phyloP scores from a whole-genome alignment of 2,113 vertebrate genomes.

The Catharus fuscescens region DNA sequence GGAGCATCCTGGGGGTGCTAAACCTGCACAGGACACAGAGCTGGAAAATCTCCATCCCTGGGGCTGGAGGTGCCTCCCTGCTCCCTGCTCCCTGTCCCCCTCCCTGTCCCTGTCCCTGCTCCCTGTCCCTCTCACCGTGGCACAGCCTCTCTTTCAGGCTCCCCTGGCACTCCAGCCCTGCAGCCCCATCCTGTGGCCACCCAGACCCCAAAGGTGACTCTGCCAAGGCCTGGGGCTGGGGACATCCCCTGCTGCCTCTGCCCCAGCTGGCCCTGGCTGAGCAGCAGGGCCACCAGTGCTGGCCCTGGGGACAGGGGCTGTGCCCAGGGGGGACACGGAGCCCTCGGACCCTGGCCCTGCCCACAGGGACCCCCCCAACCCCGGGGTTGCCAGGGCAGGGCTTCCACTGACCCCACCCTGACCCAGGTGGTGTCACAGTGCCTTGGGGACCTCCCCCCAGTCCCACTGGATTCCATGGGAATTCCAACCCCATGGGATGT shows the following conservation, averaged over 20 bases:
- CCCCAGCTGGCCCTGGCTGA: too few relatives aligned
- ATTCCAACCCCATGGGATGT: not conserved
- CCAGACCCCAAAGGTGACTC: not conserved
- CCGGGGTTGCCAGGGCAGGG: not conserved
- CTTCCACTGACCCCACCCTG: too few relatives aligned
- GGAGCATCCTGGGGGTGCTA: not conserved
- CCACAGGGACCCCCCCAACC: not conserved
- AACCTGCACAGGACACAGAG: not conserved
- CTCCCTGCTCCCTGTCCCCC: not conserved
- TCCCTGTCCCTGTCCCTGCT: not conserved
- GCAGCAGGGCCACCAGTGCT: too few relatives aligned
- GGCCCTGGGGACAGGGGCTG: not conserved
- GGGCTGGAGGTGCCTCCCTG: not conserved
- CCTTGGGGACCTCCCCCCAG: not conserved
- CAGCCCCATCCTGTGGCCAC: not conserved
- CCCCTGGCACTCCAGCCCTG: not conserved
- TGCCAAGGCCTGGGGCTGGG: not conserved
- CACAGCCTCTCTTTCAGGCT: not conserved
- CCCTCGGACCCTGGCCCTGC: not conserved
- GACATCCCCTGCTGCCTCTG: too few relatives aligned
- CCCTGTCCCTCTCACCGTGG: not conserved
- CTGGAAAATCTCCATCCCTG: not conserved
- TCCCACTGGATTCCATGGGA: not conserved
- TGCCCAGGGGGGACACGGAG: not conserved
- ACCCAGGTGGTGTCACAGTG: not conserved